Conservation (phyloP, 2,113 vertebrate species). For the Ardeotis arabs region DNA sequence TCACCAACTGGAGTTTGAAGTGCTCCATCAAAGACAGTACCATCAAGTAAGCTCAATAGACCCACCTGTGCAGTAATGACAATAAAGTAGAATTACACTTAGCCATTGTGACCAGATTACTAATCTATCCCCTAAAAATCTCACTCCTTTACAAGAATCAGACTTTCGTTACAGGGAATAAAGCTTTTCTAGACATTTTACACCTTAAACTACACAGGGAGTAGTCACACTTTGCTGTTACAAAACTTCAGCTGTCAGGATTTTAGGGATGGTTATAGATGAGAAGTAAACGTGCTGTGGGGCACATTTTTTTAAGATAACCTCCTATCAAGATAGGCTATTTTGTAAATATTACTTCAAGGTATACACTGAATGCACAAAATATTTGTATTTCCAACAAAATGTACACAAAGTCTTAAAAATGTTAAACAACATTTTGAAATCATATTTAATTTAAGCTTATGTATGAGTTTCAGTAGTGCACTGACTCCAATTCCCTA, state of each 20-base stretch:
- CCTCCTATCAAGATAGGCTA: neutral
- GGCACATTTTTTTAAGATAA: neutral
- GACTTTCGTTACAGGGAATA: neutral
- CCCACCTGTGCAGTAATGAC: neutral
- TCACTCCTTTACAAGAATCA: neutral
- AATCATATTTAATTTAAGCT: neutral
- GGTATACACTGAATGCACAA: neutral
- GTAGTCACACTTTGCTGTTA: neutral
- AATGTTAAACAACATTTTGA: neutral
- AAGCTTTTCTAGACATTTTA: neutral
- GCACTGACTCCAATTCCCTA: accelerated
- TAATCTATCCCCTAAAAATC: neutral
- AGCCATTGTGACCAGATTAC: neutral
- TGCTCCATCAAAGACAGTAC: constrained; percentile 7
- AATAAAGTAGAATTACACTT: neutral
- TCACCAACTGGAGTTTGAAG: constrained; percentile 39
- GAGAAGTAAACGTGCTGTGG: neutral
- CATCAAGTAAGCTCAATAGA: neutral
- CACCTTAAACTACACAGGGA: neutral
- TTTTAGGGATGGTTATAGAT: neutral
- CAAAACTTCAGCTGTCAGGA: neutral
- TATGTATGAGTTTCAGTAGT: neutral
- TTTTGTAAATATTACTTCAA: neutral
- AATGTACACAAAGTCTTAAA: neutral
- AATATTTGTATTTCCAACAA: neutral